phyloP scores from a whole-genome alignment of 2,113 vertebrate species.

The Tauraco erythrolophus region DNA sequence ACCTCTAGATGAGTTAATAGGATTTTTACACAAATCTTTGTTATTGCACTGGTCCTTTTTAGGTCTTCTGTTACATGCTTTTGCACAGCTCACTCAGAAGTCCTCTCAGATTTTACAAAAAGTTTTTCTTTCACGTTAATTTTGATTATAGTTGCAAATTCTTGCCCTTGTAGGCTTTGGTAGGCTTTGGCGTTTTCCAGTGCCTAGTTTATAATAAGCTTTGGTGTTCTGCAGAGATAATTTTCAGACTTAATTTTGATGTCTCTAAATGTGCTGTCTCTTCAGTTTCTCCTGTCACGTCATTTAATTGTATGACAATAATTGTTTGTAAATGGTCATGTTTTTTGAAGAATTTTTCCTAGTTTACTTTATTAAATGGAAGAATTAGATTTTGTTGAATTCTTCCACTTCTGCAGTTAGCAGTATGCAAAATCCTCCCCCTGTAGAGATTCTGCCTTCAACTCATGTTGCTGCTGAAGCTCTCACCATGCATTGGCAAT shows the following conservation, averaged over 20 bases:
- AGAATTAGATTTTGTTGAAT: neutral
- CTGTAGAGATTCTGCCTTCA: neutral
- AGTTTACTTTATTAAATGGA: neutral
- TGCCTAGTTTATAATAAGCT: slow-evolving; percentile 9
- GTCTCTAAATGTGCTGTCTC: neutral
- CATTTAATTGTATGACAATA: slow-evolving; percentile 21
- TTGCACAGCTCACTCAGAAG: neutral
- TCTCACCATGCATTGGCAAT: neutral
- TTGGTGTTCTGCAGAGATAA: slow-evolving; percentile 23
- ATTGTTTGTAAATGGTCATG: neutral
- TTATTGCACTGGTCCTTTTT: neutral
- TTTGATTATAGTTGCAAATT: slow-evolving; percentile 34
- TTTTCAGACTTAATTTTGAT: slow-evolving; percentile 31
- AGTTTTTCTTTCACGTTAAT: neutral
- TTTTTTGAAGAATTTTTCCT: slow-evolving; percentile 28
- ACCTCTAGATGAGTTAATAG: neutral
- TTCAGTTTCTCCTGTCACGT: slow-evolving; percentile 32
- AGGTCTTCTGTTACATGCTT: neutral
- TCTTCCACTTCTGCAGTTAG: neutral
- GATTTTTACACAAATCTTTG: neutral
- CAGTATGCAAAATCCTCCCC: neutral
- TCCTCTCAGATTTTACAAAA: neutral
- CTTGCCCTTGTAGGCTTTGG: neutral
- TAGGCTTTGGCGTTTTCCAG: neutral
- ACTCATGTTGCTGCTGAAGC: rapidly evolving